A percentile compares a stretch with the other conserved stretches of the same genome.
Evolutionary conservation across 2,113 vertebrate genomes (phyloP).

Genomic region (Typhlomys cinereus): DNA sequence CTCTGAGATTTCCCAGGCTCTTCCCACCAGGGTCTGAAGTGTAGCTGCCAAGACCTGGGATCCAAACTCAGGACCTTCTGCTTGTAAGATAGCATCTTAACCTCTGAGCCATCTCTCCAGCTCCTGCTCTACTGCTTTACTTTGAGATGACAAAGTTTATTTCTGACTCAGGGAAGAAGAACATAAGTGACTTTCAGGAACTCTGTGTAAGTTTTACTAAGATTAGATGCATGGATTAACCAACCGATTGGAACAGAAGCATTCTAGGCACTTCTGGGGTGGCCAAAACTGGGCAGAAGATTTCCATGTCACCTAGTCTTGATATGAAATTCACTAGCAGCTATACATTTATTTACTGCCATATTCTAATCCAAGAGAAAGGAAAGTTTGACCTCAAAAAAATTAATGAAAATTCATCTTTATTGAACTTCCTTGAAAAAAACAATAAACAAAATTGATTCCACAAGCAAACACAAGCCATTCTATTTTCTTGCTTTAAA

Average conservation of each 20-base stretch:
- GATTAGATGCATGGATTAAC: neutral
- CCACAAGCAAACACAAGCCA: neutral
- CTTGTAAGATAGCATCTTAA: too few species aligned
- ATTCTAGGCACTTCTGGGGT: neutral
- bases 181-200: conserved; percentile 15
- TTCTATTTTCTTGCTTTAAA: conserved; percentile 58
- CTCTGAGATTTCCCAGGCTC: too few species aligned
- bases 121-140: too few species aligned
- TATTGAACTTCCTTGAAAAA: conserved; percentile 13
- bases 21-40: too few species aligned
- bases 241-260: neutral
- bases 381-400: neutral
- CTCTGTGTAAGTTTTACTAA: neutral
- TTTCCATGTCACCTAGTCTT: neutral
- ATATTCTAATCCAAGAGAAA: conserved; percentile 36
- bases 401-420: neutral
- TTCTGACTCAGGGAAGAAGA: neutral
- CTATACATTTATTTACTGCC: neutral
- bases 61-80: too few species aligned
- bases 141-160: conserved; percentile 25
- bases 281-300: neutral
- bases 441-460: neutral
- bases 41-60: too few species aligned
- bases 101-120: too few species aligned
- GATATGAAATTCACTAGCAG: neutral